These are phyloP conservation scores for Dromaius novaehollandiae DNA, from an alignment of 2,113 vertebrate genomes.

Conservation along the genomic window DNA sequence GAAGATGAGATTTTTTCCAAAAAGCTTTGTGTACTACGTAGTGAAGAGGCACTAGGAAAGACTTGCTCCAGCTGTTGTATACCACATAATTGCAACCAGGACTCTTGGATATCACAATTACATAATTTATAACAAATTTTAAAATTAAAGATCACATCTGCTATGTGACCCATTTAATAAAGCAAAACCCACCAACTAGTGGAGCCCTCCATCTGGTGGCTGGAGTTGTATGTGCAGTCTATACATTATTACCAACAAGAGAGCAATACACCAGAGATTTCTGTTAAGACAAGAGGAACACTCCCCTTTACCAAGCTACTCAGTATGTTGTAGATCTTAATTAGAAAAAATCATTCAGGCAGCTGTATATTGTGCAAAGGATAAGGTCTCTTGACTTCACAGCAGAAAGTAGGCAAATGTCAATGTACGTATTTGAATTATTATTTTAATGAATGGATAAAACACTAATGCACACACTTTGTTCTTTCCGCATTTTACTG, in stretches of 20 bases:
- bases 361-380: not conserved
- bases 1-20: not conserved
- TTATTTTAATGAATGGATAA: not conserved
- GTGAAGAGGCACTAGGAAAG: not conserved
- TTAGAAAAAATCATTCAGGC: not conserved
- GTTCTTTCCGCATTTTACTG: not conserved
- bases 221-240: constrained; percentile 5
- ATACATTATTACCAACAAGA: not conserved
- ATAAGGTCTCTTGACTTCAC: not conserved
- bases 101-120: not conserved
- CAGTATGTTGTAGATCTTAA: not conserved
- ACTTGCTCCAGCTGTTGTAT: not conserved
- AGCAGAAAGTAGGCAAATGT: not conserved
- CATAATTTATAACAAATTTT: not conserved
- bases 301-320: not conserved
- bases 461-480: not conserved
- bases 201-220: constrained; percentile 67
- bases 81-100: not conserved
- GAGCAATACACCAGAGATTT: not conserved
- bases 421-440: not conserved
- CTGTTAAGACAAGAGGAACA: not conserved
- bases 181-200: not conserved
- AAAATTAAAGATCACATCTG: not conserved
- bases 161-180: not conserved
- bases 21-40: not conserved